phyloP scores from a whole-genome alignment of 2,797 vertebrate species.

The Anomalospiza imberbis region DNA sequence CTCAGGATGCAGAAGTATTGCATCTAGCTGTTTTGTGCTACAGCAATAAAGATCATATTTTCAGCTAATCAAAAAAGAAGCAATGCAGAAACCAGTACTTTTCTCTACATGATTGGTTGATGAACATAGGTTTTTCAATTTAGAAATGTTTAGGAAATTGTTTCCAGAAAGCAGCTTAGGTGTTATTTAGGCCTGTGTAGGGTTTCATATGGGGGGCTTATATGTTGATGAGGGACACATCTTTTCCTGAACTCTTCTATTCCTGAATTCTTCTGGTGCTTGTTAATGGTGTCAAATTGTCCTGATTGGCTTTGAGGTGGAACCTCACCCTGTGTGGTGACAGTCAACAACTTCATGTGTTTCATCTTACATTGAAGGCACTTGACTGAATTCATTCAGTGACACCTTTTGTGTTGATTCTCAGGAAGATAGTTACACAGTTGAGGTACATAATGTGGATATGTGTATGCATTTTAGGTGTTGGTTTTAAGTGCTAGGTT shows the following conservation, averaged over 20 bases:
- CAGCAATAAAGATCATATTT: neutral
- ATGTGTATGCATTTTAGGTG: neutral
- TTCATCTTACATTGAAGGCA: neutral
- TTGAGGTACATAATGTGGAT: neutral
- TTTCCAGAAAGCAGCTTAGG: constrained; percentile 3
- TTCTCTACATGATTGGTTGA: neutral
- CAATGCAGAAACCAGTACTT: neutral
- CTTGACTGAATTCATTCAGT: neutral
- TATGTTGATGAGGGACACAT: neutral
- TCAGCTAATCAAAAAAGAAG: neutral
- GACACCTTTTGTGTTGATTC: neutral
- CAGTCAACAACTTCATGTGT: neutral
- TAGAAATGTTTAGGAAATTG: constrained; percentile 11
- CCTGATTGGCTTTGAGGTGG: neutral
- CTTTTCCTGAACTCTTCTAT: neutral
- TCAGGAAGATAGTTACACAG: neutral
- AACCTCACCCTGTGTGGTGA: neutral
- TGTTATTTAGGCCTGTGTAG: neutral
- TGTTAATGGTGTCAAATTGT: neutral
- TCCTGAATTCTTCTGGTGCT: neutral
- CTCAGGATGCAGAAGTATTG: neutral
- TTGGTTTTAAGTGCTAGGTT: neutral
- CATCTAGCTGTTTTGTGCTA: neutral
- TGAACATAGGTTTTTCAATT: neutral
- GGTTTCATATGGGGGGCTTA: neutral